A percentile compares a stretch with the other conserved stretches of the same genome.
Evolutionary conservation across 2,888 invertebrate species (phyloP).

Genomic region (Tenthredo amoena): DNA sequence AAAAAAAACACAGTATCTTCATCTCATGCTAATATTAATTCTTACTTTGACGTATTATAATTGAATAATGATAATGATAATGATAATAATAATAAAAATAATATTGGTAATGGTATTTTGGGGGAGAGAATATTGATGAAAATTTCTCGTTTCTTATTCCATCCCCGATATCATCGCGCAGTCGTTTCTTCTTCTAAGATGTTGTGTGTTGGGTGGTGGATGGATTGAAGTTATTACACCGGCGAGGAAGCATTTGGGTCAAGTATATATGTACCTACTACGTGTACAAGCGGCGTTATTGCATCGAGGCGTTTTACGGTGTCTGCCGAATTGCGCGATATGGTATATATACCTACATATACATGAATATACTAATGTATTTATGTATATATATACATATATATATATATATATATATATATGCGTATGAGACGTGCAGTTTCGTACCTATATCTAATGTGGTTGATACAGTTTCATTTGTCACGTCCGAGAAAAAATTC

Average conservation of each 20-base stretch:
- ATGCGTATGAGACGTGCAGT: not conserved
- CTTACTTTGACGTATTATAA: no score
- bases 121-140: no score
- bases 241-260: conserved; percentile 32
- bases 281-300: conserved; percentile 4
- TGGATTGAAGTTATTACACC: conserved; percentile 10
- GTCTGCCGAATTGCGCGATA: conserved; percentile 2
- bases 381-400: not conserved
- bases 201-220: not conserved
- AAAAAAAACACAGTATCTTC: no score
- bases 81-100: no score
- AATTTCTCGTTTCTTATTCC: not conserved
- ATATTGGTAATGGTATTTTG: no score
- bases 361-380: not conserved
- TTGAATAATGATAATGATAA: no score
- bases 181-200: not conserved
- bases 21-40: no score
- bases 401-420: not conserved
- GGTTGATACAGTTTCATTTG: not conserved
- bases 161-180: not conserved
- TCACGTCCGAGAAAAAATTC: not conserved
- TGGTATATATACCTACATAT: not conserved
- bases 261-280: conserved; percentile 17
- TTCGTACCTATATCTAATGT: not conserved
- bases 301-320: conserved; percentile 2